A percentile compares a stretch with the other conserved stretches of the same genome.
Conservation (phyloP, 2,797 vertebrate genomes). For the Crenichthys baileyi region DNA sequence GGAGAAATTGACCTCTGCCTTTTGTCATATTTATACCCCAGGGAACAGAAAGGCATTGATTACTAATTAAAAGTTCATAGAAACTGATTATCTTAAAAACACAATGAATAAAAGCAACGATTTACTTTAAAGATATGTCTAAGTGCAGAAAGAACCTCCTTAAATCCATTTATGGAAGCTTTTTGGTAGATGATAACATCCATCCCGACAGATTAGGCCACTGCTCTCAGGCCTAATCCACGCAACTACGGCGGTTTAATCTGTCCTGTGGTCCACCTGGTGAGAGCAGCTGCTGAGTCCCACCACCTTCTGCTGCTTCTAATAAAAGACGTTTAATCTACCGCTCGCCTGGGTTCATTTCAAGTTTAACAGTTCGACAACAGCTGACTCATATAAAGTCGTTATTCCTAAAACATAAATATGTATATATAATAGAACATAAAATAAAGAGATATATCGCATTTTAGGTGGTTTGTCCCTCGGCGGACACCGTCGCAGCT, state of each 20-base stretch:
- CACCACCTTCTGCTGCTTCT: slow-evolving; percentile 10
- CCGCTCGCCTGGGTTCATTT: too few species aligned
- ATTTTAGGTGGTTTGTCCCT: slow-evolving; percentile 47
- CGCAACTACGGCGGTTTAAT: background rate
- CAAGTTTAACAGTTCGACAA: background rate
- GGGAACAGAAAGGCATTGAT: too few species aligned
- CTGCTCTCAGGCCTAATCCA: slow-evolving; percentile 5
- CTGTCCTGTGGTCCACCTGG: slow-evolving; percentile 8
- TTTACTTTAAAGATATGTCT: too few species aligned
- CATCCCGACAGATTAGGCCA: background rate
- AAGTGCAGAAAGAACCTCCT: too few species aligned
- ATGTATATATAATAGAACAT: too few species aligned
- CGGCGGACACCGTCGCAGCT: slow-evolving; percentile 28
- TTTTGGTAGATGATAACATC: background rate
- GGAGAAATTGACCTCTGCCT: too few species aligned
- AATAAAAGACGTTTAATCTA: background rate
- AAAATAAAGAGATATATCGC: slow-evolving; percentile 4
- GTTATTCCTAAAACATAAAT: background rate
- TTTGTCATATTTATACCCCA: too few species aligned
- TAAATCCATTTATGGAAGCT: background rate
- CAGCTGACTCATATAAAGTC: background rate
- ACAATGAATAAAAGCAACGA: too few species aligned
- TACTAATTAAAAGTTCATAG: too few species aligned
- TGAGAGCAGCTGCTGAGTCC: slow-evolving; percentile 16
- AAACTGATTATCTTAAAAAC: too few species aligned